These are phyloP conservation scores for Anhinga anhinga DNA, from an alignment of 2,113 vertebrate species.

Conservation along the genomic window DNA sequence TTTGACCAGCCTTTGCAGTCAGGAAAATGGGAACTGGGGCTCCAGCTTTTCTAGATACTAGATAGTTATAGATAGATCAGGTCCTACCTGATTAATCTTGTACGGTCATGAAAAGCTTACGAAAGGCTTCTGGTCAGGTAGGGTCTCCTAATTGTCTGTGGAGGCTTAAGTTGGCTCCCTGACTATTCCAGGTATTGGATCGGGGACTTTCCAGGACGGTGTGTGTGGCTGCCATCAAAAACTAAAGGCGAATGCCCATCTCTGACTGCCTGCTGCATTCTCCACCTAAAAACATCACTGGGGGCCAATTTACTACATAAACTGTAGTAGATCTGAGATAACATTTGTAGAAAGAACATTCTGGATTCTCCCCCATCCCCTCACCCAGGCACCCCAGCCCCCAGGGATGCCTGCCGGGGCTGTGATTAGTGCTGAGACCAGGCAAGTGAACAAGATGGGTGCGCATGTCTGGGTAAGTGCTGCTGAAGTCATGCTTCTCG, in stretches of 20 bases:
- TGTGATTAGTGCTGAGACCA: neutral
- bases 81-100: neutral
- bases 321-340: neutral
- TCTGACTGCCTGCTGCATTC: neutral
- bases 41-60: neutral
- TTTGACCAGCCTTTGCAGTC: neutral
- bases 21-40: neutral
- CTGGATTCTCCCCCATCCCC: neutral
- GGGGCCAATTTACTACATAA: neutral
- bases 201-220: neutral
- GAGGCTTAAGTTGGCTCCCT: neutral
- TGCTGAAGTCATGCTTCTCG: fast-evolving
- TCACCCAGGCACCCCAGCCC: neutral
- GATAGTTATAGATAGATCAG: neutral
- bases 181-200: neutral
- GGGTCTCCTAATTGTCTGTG: neutral
- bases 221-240: neutral
- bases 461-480: fast-evolving
- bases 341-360: neutral
- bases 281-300: neutral
- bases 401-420: neutral
- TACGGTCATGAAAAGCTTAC: neutral
- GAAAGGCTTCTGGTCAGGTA: neutral
- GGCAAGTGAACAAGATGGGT: neutral
- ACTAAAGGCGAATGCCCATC: neutral